Evolutionary conservation across 2,888 invertebrate species (phyloP), one percentile per base, ranked within the genome.

Genomic region (Andrena praecox): DNA sequence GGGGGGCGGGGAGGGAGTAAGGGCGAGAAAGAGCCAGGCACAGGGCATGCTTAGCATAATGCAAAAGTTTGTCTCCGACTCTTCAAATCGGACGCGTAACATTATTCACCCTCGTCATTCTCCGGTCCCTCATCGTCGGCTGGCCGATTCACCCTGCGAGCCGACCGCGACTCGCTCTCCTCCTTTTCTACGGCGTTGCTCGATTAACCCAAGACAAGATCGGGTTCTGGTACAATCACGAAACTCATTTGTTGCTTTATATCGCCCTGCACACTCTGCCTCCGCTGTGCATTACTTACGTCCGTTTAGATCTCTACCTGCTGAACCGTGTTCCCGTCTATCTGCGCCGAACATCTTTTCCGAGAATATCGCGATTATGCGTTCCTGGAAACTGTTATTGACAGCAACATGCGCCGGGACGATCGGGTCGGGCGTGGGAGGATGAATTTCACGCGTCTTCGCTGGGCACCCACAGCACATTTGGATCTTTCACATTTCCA

Each of bases 231-330:
- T 89, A 89, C 88, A 89, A 89, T 89, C 88, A 89, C 88, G 88
- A 89, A 89, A 89, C 88, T 89, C 88, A 89, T 89, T 89, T 89
- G 88, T 89, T 89, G 85, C 85, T 89, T 87, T 89, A 86, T 88
- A 88, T 87, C 88, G 80, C 86, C 80, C 80, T 74, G 84, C 84
- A 62, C 78, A 66, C 77, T 74, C 62, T 35, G 67, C 75, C 70
- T 68, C 69, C 77, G 66, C 33, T 52, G 79, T 75, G 85, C 85
- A 87, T 88, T 82, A 80, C 83, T 86, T 88, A 87, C 87, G 79
- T 85, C 78, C 82, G 82, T 86, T 83, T 86, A 86, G 87, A 88
- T 88, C 86, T 66, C 82, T 83, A 83, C 83, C 82, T 83, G 82
- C 83, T 77, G 74, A 74, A 71, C 82, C 77, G 56, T 66, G 70